Evolutionary conservation across 2,888 invertebrate species (phyloP), one percentile per base, ranked within the genome.

Genomic region (Eilema depressum): DNA sequence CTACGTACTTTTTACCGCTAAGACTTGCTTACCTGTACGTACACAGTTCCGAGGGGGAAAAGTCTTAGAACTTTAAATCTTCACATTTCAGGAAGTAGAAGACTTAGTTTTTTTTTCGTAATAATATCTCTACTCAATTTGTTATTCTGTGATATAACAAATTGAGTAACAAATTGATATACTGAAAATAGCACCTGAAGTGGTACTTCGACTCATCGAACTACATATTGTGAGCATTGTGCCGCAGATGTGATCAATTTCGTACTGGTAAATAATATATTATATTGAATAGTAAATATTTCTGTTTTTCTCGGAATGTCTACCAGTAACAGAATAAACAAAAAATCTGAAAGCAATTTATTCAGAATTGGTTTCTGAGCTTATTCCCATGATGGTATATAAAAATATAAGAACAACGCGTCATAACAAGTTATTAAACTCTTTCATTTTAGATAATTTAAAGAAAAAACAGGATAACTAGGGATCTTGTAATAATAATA

Each of bases 1-100:
- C 61, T 68, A 11, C 25, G 12, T 61, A 41, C n/a, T 71, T 68
- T 74, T 70, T 4, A 5, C 14, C 56, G 25, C 1, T 23, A 23
- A 28, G 62, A 30, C 30, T 20, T 61, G 11, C 61, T 61, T 61
- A 28, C 30, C 61, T 61, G 5, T 61, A 30, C 61, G 5, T 61
- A 30, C 61, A 61, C 1, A 59, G 59, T 59, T 25, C 28, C 28
- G 23, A 53, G 20, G 5, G 20, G 53, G 20, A 53, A 53, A 53
- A 7, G 53, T 53, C n/a, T 53, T 53, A 8, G 7, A 10, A 53
- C 53, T 53, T 53, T n/a, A 47, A 53, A 53, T 53, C 53, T 17
- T 47, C 20, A 47, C 47, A 41, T 41, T 20, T 47, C n/a, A n/a
- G 47, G n/a, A n/a, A 47, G 2, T 14, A 47, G 5, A 47, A 47